Percentiles rank a stretch among this genome's conserved stretches.
phyloP scores from a whole-genome alignment of 1,140 invertebrate genomes.

The Pseudoatta argentina region DNA sequence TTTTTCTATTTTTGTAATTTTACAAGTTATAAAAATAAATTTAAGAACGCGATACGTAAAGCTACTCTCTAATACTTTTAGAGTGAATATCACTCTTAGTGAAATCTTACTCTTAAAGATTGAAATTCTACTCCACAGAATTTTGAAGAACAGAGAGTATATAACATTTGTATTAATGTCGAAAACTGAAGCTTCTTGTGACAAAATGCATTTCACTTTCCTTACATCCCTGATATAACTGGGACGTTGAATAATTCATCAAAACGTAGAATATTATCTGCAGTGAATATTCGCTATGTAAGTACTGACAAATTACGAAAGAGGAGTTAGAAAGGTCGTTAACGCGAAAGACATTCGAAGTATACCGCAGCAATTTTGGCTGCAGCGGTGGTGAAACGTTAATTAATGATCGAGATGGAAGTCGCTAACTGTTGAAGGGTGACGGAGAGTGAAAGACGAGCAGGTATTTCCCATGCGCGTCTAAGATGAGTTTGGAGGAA shows the following conservation, averaged over 20 bases:
- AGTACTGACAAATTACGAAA: constrained; percentile 6
- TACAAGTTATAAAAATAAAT: constrained; percentile 1
- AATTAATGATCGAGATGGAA: constrained; percentile 71
- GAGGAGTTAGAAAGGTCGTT: constrained; percentile 58
- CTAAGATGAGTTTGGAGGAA: constrained; percentile 13
- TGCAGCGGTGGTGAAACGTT: constrained; percentile 38
- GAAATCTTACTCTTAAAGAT: too few species aligned
- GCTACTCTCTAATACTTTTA: too few species aligned
- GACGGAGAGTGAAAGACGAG: constrained; percentile 49
- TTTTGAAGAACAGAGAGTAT: background rate
- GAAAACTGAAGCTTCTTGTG: background rate
- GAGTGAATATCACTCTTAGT: too few species aligned
- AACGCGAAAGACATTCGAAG: constrained; percentile 59
- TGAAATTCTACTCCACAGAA: too few species aligned
- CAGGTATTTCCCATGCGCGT: constrained; percentile 59
- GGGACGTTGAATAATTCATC: constrained; percentile 24
- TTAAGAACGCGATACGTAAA: background rate
- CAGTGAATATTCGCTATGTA: background rate
- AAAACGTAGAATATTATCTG: constrained; percentile 18
- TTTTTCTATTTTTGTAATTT: background rate
- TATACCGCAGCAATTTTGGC: constrained; percentile 5
- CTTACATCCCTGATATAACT: background rate
- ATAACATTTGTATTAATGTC: background rate
- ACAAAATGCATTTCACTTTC: background rate
- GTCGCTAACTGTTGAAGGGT: constrained; percentile 23